Conservation (phyloP, 2,888 invertebrate genomes). For the Iselma pallidipennis region DNA sequence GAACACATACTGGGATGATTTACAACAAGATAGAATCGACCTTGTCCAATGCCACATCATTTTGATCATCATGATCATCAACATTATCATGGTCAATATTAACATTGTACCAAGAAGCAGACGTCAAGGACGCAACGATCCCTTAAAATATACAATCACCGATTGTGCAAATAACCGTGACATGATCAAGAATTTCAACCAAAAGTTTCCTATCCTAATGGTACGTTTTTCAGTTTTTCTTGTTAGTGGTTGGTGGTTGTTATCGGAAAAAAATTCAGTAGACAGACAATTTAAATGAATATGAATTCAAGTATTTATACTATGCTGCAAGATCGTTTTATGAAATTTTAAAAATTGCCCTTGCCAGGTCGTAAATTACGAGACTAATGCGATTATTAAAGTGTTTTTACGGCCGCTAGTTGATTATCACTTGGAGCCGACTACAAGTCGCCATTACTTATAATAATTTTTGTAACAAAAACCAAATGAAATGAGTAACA, state of each 20-base stretch:
- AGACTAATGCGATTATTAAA: slow-evolving; percentile 5
- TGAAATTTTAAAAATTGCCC: not conserved
- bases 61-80: not conserved
- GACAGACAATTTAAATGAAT: no score
- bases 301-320: no score
- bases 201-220: not conserved
- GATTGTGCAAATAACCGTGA: not conserved
- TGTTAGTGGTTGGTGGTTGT: no score
- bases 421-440: slow-evolving; percentile 3
- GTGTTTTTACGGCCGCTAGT: slow-evolving; percentile 1
- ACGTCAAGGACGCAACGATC: not conserved
- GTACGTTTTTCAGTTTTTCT: no score
- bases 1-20: not conserved
- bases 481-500: not conserved
- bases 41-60: not conserved
- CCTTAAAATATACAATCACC: not conserved
- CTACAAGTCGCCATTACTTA: not conserved
- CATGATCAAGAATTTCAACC: not conserved
- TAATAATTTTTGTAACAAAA: not conserved
- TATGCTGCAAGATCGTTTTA: not conserved
- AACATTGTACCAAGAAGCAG: no score
- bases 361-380: slow-evolving; percentile 1
- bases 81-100: not conserved
- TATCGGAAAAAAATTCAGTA: no score
- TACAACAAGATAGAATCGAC: not conserved